phyloP scores from a whole-genome alignment of 1,140 invertebrate species.

The Portunus trituberculatus region DNA sequence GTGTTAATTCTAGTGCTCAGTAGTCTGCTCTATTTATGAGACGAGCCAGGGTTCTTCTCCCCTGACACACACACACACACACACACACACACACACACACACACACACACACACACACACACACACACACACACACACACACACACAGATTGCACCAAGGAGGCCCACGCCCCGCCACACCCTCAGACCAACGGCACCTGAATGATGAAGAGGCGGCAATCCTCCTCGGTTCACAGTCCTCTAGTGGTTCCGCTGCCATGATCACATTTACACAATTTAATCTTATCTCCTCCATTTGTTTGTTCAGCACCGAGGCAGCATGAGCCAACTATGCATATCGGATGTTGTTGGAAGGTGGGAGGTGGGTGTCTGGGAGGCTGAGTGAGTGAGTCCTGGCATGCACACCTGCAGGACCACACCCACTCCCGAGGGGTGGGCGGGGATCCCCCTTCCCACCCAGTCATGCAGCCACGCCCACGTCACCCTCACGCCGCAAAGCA shows the following conservation, averaged over 20 bases:
- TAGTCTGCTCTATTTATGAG: neutral
- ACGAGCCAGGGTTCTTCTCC: neutral
- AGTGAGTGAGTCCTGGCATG: too few relatives aligned
- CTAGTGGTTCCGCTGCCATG: neutral
- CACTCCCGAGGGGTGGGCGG: neutral
- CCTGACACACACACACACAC: neutral
- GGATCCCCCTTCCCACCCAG: neutral
- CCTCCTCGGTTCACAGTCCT: neutral
- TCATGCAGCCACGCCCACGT: neutral
- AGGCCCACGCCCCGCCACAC: conserved; percentile 1
- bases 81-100: conserved; percentile 7
- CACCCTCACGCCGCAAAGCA: neutral
- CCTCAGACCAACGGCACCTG: neutral
- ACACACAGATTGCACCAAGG: neutral
- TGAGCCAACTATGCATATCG: too few relatives aligned
- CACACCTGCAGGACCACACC: neutral
- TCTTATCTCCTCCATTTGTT: too few relatives aligned
- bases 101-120: conserved; percentile 20
- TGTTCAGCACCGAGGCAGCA: too few relatives aligned
- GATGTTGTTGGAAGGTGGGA: too few relatives aligned
- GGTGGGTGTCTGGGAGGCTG: too few relatives aligned
- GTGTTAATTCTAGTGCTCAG: conserved; percentile 3
- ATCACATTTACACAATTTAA: neutral
- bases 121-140: conserved; percentile 20
- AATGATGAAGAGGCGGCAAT: neutral